phyloP scores from a whole-genome alignment of 2,113 vertebrate species.

The Lophius piscatorius region DNA sequence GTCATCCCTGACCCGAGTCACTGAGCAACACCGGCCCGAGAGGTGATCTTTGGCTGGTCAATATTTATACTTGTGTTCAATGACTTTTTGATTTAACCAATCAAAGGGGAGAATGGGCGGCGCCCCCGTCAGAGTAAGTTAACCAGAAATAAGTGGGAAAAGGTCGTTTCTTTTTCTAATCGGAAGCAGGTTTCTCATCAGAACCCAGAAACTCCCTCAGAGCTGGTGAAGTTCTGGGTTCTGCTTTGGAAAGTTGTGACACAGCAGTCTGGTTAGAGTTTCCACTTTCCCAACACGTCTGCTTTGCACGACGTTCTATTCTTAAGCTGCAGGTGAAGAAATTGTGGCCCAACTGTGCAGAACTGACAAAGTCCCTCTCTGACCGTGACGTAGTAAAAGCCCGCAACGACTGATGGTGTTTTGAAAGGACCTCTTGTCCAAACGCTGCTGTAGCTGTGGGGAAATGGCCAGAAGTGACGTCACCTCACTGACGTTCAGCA shows the following conservation, averaged over 20 bases:
- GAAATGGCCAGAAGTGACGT: neutral
- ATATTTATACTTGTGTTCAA: neutral
- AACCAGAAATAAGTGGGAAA: too few species aligned
- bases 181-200: too few species aligned
- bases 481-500: neutral
- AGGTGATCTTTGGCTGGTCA: constrained; percentile 6
- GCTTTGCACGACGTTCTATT: constrained; percentile 15
- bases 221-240: neutral
- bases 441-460: neutral
- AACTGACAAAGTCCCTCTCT: neutral
- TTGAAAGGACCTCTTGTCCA: constrained; percentile 6
- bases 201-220: neutral
- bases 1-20: too few species aligned
- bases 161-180: too few species aligned
- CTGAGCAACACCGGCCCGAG: neutral
- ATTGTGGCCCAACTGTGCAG: neutral
- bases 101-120: neutral
- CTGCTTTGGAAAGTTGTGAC: constrained; percentile 18
- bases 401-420: neutral
- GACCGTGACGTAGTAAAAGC: neutral
- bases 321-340: constrained; percentile 24
- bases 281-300: constrained; percentile 50
- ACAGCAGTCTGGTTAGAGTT: constrained; percentile 17
- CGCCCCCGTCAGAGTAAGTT: too few species aligned
- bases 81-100: neutral